Evolutionary conservation across 2,113 vertebrate species (phyloP), one percentile per base, ranked within the genome.

Genomic region (Spizaetus ornatus): DNA sequence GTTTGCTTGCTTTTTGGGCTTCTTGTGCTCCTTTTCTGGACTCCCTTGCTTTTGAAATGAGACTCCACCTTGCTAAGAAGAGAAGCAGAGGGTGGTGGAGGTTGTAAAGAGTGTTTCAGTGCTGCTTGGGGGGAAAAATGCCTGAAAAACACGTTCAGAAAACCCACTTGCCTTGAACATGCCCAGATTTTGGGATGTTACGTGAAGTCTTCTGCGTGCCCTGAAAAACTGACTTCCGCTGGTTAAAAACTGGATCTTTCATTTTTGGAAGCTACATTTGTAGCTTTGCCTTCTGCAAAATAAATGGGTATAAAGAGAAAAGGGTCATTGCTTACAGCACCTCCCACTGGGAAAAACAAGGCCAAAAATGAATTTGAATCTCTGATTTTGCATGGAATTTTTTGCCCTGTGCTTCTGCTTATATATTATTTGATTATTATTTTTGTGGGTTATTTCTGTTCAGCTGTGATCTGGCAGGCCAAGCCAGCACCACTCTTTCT

Each of bases 191-290:
- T 32, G 66, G 32, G 40, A 31, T 80, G 31, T 36, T 36, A 19
- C 0, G 0, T 13, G 26, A 81, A 17, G n/a, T 50, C 32, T 8
- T 86, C n/a, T 3, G 2, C 0, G 0, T 53, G 38, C 40, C 66
- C n/a, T 29, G 32, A 65, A 83, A 76, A 40, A 52, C 20, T 70
- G 43, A 65, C 13, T 11, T 65, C 26, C 3, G 2, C 0, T 3
- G 34, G 10, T 77, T 86, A 78, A 78, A 67, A 86, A 38, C 4
- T 14, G 20, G 5, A 26, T 59, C 31, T 84, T 88, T 78, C 1
- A 1, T 4, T 62, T 81, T 86, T 16, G 13, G 16, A 22, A 29
- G 31, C 29, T 72, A 22, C 15, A 14, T n/a, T 50, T 90, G 47
- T 43, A 72, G 29, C 27, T 34, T 82, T 72, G 32, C 48, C 31